phyloP scores from a whole-genome alignment of 2,888 invertebrate genomes.

The Hedya salicella region DNA sequence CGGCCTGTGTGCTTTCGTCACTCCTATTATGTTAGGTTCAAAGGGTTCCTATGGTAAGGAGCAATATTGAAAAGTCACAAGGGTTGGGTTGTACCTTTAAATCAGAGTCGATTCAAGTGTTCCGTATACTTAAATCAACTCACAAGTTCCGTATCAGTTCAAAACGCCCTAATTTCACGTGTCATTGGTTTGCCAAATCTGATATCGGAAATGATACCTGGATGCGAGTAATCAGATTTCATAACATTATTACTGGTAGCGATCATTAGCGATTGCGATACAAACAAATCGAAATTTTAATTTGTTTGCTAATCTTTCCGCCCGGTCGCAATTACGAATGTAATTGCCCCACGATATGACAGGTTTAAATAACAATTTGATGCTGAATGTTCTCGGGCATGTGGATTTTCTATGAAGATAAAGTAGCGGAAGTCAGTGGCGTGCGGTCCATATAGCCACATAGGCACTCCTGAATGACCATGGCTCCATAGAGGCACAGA shows the following conservation, averaged over 20 bases:
- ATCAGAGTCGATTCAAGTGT: too few species aligned
- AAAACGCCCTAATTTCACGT: neutral
- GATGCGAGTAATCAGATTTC: conserved; percentile 13
- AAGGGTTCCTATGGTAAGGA: too few species aligned
- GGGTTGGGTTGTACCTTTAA: too few species aligned
- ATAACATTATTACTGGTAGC: conserved; percentile 24
- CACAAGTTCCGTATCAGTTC: too few species aligned
- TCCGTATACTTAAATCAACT: too few species aligned
- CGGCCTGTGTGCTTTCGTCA: too few species aligned
- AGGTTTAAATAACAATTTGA: conserved; percentile 33
- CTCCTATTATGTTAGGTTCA: too few species aligned
- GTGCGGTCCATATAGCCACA: too few species aligned
- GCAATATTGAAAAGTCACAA: too few species aligned
- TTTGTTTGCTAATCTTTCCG: conserved; percentile 18
- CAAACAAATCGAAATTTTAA: conserved; percentile 38
- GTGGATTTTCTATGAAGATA: neutral
- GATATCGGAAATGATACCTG: conserved; percentile 27
- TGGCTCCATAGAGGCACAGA: too few species aligned
- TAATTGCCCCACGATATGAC: conserved; percentile 32
- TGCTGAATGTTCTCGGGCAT: conserved; percentile 11
- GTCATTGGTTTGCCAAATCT: neutral
- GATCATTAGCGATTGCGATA: conserved; percentile 13
- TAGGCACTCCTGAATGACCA: too few species aligned
- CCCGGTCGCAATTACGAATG: conserved; percentile 10
- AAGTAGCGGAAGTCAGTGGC: neutral